Percentiles rank a stretch among this genome's conserved stretches.
phyloP scores from a whole-genome alignment of 64 coral and sea anemone genomes.

The Actinia tenebrosa region DNA sequence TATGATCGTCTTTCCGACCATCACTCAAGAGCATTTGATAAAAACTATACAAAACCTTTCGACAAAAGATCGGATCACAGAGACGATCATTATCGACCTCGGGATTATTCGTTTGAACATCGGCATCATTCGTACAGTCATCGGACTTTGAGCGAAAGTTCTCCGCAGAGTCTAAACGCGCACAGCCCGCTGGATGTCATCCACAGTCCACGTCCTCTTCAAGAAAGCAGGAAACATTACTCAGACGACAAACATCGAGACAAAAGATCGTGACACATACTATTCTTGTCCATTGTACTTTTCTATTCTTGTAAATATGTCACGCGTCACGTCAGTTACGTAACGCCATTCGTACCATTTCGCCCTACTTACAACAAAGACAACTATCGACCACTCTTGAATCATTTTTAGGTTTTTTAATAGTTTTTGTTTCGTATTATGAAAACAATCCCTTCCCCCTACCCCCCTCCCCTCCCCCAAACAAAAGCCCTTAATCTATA shows the following conservation, averaged over 20 bases:
- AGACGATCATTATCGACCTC: constrained; percentile 68
- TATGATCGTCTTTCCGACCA: constrained; percentile 71
- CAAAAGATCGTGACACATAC: background rate
- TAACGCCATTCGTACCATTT: background rate
- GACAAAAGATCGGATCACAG: constrained; percentile 32
- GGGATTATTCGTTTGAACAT: constrained; percentile 64
- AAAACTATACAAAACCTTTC: constrained; percentile 26
- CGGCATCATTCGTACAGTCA: constrained; percentile 50
- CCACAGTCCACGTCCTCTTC: background rate
- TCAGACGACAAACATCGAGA: constrained; percentile 14
- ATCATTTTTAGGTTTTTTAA: constrained; percentile 7
- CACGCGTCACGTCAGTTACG: background rate
- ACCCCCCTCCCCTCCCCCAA: background rate
- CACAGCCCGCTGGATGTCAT: constrained; percentile 1
- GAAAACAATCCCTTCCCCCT: background rate
- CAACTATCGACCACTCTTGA: background rate
- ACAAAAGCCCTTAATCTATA: background rate
- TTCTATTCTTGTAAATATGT: constrained; percentile 1
- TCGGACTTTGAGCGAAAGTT: constrained; percentile 32
- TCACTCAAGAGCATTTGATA: constrained; percentile 68
- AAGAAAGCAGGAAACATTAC: constrained; percentile 9
- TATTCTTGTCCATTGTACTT: constrained; percentile 6
- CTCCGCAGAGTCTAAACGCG: background rate
- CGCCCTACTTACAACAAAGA: background rate
- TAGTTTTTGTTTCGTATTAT: constrained; percentile 10